phyloP scores from a whole-genome alignment of 1,140 invertebrate species.

The Mycetomoellerius zeteki region DNA sequence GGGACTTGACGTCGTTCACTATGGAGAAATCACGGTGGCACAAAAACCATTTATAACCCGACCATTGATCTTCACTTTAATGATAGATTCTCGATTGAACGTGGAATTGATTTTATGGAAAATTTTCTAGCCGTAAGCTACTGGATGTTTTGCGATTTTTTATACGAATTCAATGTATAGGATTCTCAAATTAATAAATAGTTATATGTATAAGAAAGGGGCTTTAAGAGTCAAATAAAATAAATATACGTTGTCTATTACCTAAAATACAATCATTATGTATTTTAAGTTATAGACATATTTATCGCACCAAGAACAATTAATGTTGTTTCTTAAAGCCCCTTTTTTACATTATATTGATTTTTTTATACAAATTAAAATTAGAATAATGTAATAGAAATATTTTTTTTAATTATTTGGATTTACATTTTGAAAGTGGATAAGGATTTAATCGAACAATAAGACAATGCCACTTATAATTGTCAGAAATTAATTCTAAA shows the following conservation, averaged over 20 bases:
- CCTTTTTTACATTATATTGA: too few relatives aligned
- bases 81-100: neutral
- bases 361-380: neutral
- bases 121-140: too few relatives aligned
- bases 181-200: too few relatives aligned
- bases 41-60: neutral
- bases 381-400: neutral
- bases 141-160: neutral
- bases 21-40: conserved; percentile 4
- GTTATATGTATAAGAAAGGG: too few relatives aligned
- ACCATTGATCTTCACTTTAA: neutral
- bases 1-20: neutral
- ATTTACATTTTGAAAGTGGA: neutral
- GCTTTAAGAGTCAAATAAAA: too few relatives aligned
- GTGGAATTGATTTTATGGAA: neutral
- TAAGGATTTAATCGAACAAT: neutral
- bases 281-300: too few relatives aligned
- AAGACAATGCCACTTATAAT: neutral
- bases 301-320: too few relatives aligned
- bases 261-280: too few relatives aligned
- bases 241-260: too few relatives aligned
- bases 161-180: neutral
- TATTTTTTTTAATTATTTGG: neutral
- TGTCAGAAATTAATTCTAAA: neutral
- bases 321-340: too few relatives aligned